A percentile compares a stretch with the other conserved stretches of the same genome.
Conservation (phyloP, 2,888 invertebrate genomes). For the Spilosoma lubricipeda region DNA sequence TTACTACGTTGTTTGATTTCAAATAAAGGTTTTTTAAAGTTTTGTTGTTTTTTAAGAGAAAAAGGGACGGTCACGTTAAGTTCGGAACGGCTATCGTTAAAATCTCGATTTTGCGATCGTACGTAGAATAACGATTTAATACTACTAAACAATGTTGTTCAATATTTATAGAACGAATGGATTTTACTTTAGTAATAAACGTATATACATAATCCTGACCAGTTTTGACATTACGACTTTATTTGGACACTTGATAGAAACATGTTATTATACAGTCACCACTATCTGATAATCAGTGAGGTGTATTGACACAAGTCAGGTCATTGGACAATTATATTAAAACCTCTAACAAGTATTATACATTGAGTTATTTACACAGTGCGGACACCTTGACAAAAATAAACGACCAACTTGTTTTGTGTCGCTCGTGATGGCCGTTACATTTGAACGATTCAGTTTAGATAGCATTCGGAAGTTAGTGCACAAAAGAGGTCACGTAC, state of each 20-base stretch:
- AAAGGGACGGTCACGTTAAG: too few relatives aligned
- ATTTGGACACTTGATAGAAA: not conserved
- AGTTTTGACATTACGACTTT: not conserved
- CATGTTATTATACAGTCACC: not conserved
- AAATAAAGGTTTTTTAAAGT: too few relatives aligned
- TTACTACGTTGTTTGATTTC: too few relatives aligned
- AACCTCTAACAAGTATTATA: not conserved
- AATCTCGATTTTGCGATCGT: not conserved
- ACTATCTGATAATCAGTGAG: not conserved
- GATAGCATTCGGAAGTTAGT: conserved; percentile 46
- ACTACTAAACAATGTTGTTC: not conserved
- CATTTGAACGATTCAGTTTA: conserved; percentile 47
- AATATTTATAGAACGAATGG: not conserved
- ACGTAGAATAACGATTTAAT: too few relatives aligned
- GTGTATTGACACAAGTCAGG: conserved; percentile 4
- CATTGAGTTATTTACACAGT: not conserved
- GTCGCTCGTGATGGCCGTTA: conserved; percentile 46
- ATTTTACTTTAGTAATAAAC: not conserved
- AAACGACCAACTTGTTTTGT: conserved; percentile 32
- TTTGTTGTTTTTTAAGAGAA: too few relatives aligned
- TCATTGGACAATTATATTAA: conserved; percentile 6
- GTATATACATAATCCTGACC: not conserved
- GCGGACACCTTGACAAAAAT: conserved; percentile 8
- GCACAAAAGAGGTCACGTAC: conserved; percentile 46
- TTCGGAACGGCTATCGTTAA: not conserved